A percentile compares a stretch with the other conserved stretches of the same genome.
Conservation (phyloP, 2,888 invertebrate genomes). For the Venusia cambrica region DNA sequence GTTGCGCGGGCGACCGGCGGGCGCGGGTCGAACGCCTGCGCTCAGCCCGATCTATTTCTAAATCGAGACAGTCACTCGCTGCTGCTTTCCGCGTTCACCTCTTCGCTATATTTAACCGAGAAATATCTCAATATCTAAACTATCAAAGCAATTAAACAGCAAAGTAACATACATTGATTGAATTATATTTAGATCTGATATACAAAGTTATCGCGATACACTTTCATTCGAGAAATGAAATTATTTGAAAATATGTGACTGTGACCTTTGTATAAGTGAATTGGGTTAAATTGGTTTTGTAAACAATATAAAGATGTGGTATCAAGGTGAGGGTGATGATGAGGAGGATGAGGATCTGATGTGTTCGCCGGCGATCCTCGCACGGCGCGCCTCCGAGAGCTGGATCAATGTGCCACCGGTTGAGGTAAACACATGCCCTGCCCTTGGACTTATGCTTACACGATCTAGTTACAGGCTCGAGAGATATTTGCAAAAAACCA, state of each 20-base stretch:
- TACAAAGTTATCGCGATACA: not conserved
- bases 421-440: constrained; percentile 82
- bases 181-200: no score
- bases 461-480: no score
- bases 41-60: constrained; percentile 79
- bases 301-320: constrained; percentile 83
- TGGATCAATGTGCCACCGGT: constrained; percentile 94
- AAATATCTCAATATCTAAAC: constrained; percentile 39
- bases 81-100: constrained; percentile 74
- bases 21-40: constrained; percentile 37
- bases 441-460: constrained; percentile 20
- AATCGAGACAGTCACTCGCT: constrained; percentile 77
- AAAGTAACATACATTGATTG: constrained; percentile 3
- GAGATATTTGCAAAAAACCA: no score
- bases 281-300: constrained; percentile 19
- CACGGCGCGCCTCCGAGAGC: constrained; percentile 92
- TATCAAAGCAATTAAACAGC: constrained; percentile 19
- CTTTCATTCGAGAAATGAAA: constrained; percentile 13
- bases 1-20: constrained; percentile 20
- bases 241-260: constrained; percentile 25
- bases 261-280: constrained; percentile 24
- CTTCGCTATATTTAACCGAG: constrained; percentile 60
- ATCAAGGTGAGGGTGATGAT: constrained; percentile 87
- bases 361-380: constrained; percentile 93
- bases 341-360: constrained; percentile 92